Conservation (phyloP, 2,113 vertebrate genomes). For the Propithecus coquereli region DNA sequence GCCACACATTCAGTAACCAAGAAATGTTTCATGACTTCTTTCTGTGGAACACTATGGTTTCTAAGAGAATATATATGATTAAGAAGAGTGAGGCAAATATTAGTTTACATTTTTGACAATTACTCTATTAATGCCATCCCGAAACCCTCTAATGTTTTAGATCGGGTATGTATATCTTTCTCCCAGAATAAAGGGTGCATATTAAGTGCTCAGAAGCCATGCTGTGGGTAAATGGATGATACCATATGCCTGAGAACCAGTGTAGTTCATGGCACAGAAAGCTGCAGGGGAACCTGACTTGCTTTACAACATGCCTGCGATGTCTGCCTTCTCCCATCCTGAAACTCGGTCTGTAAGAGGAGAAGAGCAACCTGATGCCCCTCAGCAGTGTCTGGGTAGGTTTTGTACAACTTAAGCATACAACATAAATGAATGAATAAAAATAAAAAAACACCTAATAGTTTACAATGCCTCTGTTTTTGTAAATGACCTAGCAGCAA, state of each 20-base stretch:
- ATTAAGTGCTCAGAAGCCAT: not conserved
- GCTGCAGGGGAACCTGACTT: not conserved
- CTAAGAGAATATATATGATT: not conserved
- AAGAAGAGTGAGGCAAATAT: not conserved
- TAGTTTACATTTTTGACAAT: not conserved
- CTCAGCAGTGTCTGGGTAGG: not conserved
- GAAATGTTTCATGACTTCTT: not conserved
- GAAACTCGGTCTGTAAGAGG: not conserved
- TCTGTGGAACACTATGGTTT: not conserved
- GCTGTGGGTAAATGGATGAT: not conserved
- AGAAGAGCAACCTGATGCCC: not conserved
- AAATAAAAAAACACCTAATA: not conserved
- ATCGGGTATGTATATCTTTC: not conserved
- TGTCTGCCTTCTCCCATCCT: not conserved
- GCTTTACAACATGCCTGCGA: not conserved
- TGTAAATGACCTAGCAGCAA: not conserved
- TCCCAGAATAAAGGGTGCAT: not conserved
- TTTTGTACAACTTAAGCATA: not conserved
- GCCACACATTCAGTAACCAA: not conserved
- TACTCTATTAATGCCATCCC: not conserved
- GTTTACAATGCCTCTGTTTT: not conserved
- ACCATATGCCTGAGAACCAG: not conserved
- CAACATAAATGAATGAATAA: not conserved
- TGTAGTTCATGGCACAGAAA: not conserved
- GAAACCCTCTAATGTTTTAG: not conserved